These are phyloP conservation scores for Latheticus oryzae DNA, from an alignment of 2,888 invertebrate species.

Conservation along the genomic window DNA sequence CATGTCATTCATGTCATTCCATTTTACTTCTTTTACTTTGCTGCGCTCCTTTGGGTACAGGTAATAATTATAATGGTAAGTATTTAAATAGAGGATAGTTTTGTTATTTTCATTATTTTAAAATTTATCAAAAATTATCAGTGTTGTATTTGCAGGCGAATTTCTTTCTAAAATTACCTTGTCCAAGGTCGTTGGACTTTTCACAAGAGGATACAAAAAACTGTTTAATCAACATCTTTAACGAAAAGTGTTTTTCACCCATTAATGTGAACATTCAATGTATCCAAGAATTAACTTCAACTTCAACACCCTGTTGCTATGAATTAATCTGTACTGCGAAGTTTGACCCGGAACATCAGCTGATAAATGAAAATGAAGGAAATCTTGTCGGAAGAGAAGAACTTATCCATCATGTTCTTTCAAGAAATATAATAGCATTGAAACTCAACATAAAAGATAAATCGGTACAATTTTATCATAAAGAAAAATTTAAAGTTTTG, in stretches of 20 bases:
- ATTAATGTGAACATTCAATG: constrained; percentile 23
- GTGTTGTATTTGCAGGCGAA: constrained; percentile 25
- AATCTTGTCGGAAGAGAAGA: constrained; percentile 26
- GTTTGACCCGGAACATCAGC: constrained; percentile 23
- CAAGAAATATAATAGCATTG: constrained; percentile 16
- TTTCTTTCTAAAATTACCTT: constrained; percentile 16
- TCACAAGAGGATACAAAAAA: constrained; percentile 25
- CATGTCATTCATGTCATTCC: no score
- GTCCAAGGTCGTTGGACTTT: constrained; percentile 23
- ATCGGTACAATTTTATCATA: constrained; percentile 20
- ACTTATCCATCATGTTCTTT: constrained; percentile 14
- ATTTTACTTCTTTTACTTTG: constrained; percentile 12
- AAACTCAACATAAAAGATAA: constrained; percentile 27
- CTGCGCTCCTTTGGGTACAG: constrained; percentile 12
- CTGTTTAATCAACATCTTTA: constrained; percentile 19
- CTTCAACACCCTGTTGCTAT: constrained; percentile 20
- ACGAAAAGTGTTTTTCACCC: constrained; percentile 21
- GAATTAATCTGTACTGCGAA: constrained; percentile 16
- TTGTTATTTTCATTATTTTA: constrained; percentile 23
- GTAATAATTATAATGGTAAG: constrained; percentile 25
- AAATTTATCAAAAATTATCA: constrained; percentile 32
- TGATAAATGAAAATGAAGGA: constrained; percentile 24
- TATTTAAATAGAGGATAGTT: constrained; percentile 28
- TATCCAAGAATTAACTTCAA: constrained; percentile 31
- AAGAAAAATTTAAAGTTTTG: constrained; percentile 16